A percentile compares a stretch with the other conserved stretches of the same genome.
phyloP scores from a whole-genome alignment of 2,797 vertebrate genomes.

The Diplodus puntazzo region DNA sequence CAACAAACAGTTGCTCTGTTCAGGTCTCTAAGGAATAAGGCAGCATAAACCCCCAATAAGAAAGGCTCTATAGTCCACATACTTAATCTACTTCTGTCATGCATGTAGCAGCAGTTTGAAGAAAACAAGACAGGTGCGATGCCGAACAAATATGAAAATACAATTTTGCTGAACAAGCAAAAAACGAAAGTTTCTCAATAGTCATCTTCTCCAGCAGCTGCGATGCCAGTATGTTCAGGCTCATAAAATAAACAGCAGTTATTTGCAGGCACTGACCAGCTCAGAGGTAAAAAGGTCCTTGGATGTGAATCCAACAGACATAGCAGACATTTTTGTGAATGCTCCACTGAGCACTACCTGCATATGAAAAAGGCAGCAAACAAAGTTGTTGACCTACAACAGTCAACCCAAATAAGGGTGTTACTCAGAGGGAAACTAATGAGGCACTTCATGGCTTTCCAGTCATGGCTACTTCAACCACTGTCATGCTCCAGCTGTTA shows the following conservation, averaged over 20 bases:
- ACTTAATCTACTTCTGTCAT: constrained; percentile 46
- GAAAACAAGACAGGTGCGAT: constrained; percentile 12
- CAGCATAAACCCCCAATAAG: constrained; percentile 39
- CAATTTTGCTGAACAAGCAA: background rate
- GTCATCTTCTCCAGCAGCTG: background rate
- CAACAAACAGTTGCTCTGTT: constrained; percentile 73
- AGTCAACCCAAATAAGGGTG: constrained; percentile 50
- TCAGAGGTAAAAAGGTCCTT: constrained; percentile 26
- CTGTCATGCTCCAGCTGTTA: background rate
- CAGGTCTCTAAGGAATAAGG: constrained; percentile 48
- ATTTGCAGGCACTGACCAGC: background rate
- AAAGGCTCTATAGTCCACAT: constrained; percentile 47
- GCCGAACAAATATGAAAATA: background rate
- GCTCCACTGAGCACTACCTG: constrained; percentile 46
- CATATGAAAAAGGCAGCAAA: constrained; percentile 49
- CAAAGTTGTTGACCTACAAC: constrained; percentile 63
- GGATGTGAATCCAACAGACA: constrained; percentile 30
- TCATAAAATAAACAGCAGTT: background rate
- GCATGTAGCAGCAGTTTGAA: constrained; percentile 18
- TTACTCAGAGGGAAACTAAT: constrained; percentile 37
- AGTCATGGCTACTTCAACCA: constrained; percentile 5
- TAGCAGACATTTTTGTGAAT: constrained; percentile 34
- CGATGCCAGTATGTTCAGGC: background rate
- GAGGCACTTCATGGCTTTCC: constrained; percentile 30
- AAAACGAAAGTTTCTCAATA: background rate